Conservation (phyloP, 2,888 invertebrate genomes). For the Hypsopygia costalis region DNA sequence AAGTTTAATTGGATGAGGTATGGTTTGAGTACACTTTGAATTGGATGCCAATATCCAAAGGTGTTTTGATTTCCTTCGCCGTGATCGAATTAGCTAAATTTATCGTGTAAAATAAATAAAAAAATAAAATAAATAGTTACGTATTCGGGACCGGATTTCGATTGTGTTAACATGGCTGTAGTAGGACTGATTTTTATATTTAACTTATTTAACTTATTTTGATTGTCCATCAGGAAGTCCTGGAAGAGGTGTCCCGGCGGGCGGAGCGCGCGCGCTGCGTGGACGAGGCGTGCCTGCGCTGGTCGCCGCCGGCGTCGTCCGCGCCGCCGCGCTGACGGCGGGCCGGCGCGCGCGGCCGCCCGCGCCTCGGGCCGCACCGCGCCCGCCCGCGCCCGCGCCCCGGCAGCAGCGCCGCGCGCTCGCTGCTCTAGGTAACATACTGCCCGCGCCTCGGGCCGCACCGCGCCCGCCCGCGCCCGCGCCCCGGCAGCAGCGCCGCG, state of each 20-base stretch:
- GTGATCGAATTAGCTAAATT: no score
- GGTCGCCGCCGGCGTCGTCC: slow-evolving; percentile 83
- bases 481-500: not conserved
- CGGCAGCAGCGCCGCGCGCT: slow-evolving; percentile 26
- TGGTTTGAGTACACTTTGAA: no score
- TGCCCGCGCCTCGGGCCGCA: no score
- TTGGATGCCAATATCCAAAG: no score
- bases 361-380: slow-evolving; percentile 15
- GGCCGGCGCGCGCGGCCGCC: slow-evolving; percentile 29
- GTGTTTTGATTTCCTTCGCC: no score
- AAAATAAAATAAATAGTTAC: no score
- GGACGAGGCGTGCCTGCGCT: slow-evolving; percentile 92
- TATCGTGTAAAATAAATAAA: no score
- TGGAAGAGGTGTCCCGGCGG: slow-evolving; percentile 95
- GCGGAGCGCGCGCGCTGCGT: slow-evolving; percentile 93
- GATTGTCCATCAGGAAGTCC: slow-evolving; percentile 91
- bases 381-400: slow-evolving; percentile 20
- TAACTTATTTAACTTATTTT: no score
- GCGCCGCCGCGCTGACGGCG: slow-evolving; percentile 45
- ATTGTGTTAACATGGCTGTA: no score
- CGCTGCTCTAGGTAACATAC: slow-evolving; percentile 3
- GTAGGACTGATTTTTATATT: no score
- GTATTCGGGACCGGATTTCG: no score
- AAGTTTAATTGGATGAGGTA: no score
- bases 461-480: slow-evolving; percentile 3